Percentiles rank a stretch among this genome's conserved stretches.
Conservation (phyloP, 2,113 vertebrate species). For the Felis catus region F.catus_Fca126_mat1.0 CM031415.1:161352001-161352500, state of each 20-base stretch:
- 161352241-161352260: slow-evolving; percentile 55
- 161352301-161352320: slow-evolving; percentile 35
- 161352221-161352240: slow-evolving; percentile 66
- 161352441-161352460: background rate
- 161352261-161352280: slow-evolving; percentile 48
- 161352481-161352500: background rate
- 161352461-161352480: background rate
- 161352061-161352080: slow-evolving; percentile 72
- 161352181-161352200: slow-evolving; percentile 62
- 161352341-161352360: background rate
- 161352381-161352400: background rate
- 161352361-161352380: background rate
- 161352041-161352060: slow-evolving; percentile 78
- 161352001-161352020: slow-evolving; percentile 80
- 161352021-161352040: slow-evolving; percentile 76
- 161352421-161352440: background rate
- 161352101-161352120: slow-evolving; percentile 69
- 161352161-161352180: slow-evolving; percentile 57
- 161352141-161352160: slow-evolving; percentile 57
- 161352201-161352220: slow-evolving; percentile 60
- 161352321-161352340: slow-evolving; percentile 6
- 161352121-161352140: slow-evolving; percentile 81
- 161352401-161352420: slow-evolving; percentile 25
- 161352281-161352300: slow-evolving; percentile 43
- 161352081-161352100: slow-evolving; percentile 67